A percentile compares a stretch with the other conserved stretches of the same genome.
Conservation (phyloP, 2,888 invertebrate genomes). For the Lochmaea capreae region DNA sequence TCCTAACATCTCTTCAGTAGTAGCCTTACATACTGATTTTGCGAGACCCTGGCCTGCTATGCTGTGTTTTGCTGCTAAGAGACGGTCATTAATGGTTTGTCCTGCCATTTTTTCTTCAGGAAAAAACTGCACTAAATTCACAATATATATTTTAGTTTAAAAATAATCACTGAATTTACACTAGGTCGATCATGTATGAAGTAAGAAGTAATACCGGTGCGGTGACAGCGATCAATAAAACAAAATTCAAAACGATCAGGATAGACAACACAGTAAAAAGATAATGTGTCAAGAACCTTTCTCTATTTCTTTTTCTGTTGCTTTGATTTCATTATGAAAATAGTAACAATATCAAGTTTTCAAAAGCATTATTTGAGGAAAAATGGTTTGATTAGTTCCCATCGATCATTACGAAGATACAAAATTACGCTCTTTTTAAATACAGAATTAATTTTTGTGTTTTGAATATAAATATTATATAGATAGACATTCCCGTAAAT, state of each 20-base stretch:
- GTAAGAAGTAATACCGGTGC: constrained; percentile 34
- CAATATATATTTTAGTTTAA: constrained; percentile 21
- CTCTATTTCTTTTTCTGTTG: neutral
- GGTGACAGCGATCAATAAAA: constrained; percentile 37
- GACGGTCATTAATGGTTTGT: constrained; percentile 98
- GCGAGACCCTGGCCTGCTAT: constrained; percentile 99
- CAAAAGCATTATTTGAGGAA: too few species aligned
- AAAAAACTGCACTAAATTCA: constrained; percentile 36
- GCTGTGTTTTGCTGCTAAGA: constrained; percentile 98
- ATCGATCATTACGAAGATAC: too few species aligned
- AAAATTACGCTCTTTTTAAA: too few species aligned
- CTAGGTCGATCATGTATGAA: constrained; percentile 34
- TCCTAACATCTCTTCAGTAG: constrained; percentile 99
- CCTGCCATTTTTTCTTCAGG: constrained; percentile 78
- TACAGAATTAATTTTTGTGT: too few species aligned
- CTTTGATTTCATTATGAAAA: too few species aligned
- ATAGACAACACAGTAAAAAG: constrained; percentile 20
- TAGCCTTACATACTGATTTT: constrained; percentile 99
- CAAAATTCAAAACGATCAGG: constrained; percentile 34
- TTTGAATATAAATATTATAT: too few species aligned
- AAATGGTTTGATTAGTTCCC: too few species aligned
- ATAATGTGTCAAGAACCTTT: constrained; percentile 22
- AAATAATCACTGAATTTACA: constrained; percentile 32
- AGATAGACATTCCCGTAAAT: too few species aligned
- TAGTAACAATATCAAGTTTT: too few species aligned